Evolutionary conservation across 2,797 vertebrate genomes (phyloP).

Genomic region (Echiichthys vipera): DNA sequence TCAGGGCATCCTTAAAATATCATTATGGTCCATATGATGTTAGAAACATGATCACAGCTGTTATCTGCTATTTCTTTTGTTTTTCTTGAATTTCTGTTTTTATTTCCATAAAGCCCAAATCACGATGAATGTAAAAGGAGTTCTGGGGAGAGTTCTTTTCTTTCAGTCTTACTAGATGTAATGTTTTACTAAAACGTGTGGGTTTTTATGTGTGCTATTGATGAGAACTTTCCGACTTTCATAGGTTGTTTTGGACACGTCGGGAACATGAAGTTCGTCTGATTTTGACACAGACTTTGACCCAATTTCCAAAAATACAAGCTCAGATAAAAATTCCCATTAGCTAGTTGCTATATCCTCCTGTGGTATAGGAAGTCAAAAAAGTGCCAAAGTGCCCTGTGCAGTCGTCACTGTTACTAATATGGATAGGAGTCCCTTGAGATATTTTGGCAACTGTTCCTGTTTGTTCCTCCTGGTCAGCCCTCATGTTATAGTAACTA

Average conservation of each 20-base stretch:
- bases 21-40: constrained; percentile 56
- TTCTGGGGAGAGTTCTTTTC: constrained; percentile 60
- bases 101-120: constrained; percentile 53
- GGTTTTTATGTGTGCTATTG: constrained; percentile 56
- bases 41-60: constrained; percentile 47
- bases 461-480: constrained; percentile 27
- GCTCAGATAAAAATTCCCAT: constrained; percentile 28
- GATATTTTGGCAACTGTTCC: constrained; percentile 50
- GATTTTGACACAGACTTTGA: constrained; percentile 51
- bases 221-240: constrained; percentile 61
- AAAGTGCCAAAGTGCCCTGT: constrained; percentile 72
- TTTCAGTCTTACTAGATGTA: constrained; percentile 64
- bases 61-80: constrained; percentile 54
- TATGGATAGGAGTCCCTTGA: constrained; percentile 30
- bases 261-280: constrained; percentile 32
- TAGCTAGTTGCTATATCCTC: constrained; percentile 38
- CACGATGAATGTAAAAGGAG: constrained; percentile 79
- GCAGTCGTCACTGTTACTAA: constrained; percentile 32
- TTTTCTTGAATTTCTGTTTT: constrained; percentile 38
- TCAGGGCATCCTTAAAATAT: constrained; percentile 72
- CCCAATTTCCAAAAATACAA: constrained; percentile 45
- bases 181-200: constrained; percentile 66
- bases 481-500: background rate
- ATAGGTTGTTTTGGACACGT: constrained; percentile 47
- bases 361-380: constrained; percentile 43